Conservation (phyloP, 2,797 vertebrate genomes). For the Mus minutoides region DNA sequence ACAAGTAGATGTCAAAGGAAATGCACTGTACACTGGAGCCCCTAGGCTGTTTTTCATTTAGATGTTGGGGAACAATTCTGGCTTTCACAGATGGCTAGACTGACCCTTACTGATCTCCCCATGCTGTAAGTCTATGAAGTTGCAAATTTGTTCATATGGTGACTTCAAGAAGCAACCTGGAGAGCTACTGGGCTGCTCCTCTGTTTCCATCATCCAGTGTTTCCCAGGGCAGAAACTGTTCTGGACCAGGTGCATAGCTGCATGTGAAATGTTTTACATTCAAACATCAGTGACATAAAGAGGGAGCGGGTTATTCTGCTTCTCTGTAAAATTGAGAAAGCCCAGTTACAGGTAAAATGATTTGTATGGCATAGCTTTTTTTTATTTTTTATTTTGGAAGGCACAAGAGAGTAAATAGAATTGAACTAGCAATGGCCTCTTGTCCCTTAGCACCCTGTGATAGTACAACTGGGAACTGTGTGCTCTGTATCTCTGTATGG, state of each 20-base stretch:
- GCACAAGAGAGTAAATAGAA: neutral
- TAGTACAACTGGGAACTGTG: neutral
- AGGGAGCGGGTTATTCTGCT: neutral
- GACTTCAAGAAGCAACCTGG: neutral
- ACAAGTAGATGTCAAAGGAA: neutral
- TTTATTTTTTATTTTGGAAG: neutral
- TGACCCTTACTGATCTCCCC: neutral
- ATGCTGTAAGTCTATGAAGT: neutral
- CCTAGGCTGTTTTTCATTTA: neutral
- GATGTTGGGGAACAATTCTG: neutral
- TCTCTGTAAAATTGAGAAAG: neutral
- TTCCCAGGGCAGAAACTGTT: neutral
- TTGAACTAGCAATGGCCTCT: neutral
- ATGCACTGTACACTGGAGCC: neutral
- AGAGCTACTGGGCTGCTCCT: neutral
- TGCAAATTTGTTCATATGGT: neutral
- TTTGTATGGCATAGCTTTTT: neutral
- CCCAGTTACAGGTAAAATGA: neutral
- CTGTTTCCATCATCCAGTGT: neutral
- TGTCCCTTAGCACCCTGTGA: neutral
- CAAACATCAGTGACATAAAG: neutral
- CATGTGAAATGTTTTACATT: neutral
- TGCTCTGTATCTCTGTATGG: neutral
- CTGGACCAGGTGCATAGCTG: neutral
- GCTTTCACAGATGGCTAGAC: neutral